Percentiles rank a stretch among this genome's conserved stretches.
Conservation (phyloP, 2,888 invertebrate genomes). For the Meloe dianella region DNA sequence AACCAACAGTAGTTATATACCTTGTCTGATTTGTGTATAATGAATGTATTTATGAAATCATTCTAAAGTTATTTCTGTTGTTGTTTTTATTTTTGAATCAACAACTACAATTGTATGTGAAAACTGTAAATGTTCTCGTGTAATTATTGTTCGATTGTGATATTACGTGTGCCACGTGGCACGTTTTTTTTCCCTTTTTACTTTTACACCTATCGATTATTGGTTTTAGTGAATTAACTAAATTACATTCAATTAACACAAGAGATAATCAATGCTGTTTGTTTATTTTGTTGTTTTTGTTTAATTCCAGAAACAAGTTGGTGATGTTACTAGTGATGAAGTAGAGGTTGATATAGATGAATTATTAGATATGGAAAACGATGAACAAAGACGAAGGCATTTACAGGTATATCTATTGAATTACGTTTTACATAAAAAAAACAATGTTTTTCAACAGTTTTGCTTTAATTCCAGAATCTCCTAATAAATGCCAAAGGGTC, state of each 20-base stretch:
- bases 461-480: slow-evolving; percentile 69
- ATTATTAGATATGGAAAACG: slow-evolving; percentile 92
- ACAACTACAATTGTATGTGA: no score
- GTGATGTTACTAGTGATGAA: slow-evolving; percentile 66
- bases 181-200: no score
- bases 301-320: slow-evolving; percentile 59
- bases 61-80: not conserved
- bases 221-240: no score
- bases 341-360: slow-evolving; percentile 96
- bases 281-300: slow-evolving; percentile 30
- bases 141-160: no score
- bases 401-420: slow-evolving; percentile 68
- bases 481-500: slow-evolving; percentile 85
- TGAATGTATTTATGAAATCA: slow-evolving; percentile 5
- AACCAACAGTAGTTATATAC: not conserved
- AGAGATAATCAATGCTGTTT: no score
- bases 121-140: no score
- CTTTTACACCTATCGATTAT: no score
- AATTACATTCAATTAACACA: no score
- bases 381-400: slow-evolving; percentile 81
- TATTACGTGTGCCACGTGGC: no score
- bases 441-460: slow-evolving; percentile 15
- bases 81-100: not conserved
- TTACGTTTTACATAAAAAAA: not conserved
- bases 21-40: slow-evolving; percentile 5